Evolutionary conservation across 2,797 vertebrate species (phyloP).

Genomic region (Artibeus jamaicensis): DNA sequence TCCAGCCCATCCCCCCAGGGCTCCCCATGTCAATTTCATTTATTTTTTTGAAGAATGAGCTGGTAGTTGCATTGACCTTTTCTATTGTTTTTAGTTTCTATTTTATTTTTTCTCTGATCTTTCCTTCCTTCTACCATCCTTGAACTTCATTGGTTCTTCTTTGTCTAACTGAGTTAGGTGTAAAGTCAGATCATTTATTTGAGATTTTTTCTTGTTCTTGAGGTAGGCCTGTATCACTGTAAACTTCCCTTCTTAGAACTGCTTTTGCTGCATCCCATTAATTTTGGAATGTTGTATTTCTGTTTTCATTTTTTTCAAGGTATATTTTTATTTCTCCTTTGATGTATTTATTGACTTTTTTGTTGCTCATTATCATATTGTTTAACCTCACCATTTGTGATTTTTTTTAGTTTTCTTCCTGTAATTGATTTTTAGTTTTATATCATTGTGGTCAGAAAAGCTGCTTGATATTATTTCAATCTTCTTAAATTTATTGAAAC

Average conservation of each 20-base stretch:
- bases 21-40: too few species aligned
- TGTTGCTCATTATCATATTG: too few species aligned
- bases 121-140: background rate
- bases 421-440: background rate
- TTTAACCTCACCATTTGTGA: background rate
- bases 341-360: background rate
- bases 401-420: background rate
- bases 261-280: background rate
- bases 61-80: background rate
- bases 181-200: background rate
- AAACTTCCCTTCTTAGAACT: background rate
- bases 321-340: background rate
- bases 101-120: background rate
- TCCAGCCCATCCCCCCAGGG: too few species aligned
- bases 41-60: too few species aligned
- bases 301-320: background rate
- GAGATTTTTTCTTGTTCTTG: background rate
- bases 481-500: too few species aligned
- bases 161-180: background rate
- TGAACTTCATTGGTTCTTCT: background rate
- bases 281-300: background rate
- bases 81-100: background rate
- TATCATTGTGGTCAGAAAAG: background rate
- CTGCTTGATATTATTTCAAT: background rate
- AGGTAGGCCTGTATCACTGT: background rate